phyloP scores from a whole-genome alignment of 2,113 vertebrate species.

The Cyanocitta stelleri region DNA sequence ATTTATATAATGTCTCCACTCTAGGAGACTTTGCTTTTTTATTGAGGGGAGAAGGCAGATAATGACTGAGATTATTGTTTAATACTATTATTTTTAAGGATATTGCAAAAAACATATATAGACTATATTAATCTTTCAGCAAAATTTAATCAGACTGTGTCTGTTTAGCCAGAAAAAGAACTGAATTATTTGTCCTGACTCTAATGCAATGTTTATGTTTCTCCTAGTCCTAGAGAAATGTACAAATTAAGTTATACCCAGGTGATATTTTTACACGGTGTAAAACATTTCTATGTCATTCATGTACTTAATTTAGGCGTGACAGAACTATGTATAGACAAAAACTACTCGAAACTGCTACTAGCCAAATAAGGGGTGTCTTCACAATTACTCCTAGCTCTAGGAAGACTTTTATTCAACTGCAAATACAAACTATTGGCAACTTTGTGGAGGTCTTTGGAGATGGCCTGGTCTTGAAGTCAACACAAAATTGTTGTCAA shows the following conservation, averaged over 20 bases:
- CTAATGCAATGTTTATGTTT: not conserved
- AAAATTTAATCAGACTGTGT: not conserved
- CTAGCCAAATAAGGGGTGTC: not conserved
- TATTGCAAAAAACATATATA: not conserved
- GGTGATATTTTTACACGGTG: not conserved
- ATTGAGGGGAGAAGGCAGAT: constrained; percentile 51
- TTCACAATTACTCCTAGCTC: not conserved
- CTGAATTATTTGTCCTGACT: not conserved
- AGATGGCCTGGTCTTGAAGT: not conserved
- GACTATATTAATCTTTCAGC: not conserved
- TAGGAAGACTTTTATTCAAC: not conserved
- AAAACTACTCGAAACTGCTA: not conserved
- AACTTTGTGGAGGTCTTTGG: not conserved
- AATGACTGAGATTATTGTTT: constrained; percentile 18
- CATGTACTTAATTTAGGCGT: not conserved
- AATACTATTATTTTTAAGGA: constrained; percentile 16
- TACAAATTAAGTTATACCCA: not conserved
- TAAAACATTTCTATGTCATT: not conserved
- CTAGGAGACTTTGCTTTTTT: constrained; percentile 56
- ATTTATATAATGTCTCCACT: constrained; percentile 65
- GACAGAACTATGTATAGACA: not conserved
- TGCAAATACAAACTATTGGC: not conserved
- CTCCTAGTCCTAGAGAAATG: not conserved
- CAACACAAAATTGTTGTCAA: not conserved
- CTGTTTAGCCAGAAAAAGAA: not conserved